Evolutionary conservation across 2,797 vertebrate species (phyloP), one percentile per base, ranked within the genome.

Genomic region (Thunnus albacares): DNA sequence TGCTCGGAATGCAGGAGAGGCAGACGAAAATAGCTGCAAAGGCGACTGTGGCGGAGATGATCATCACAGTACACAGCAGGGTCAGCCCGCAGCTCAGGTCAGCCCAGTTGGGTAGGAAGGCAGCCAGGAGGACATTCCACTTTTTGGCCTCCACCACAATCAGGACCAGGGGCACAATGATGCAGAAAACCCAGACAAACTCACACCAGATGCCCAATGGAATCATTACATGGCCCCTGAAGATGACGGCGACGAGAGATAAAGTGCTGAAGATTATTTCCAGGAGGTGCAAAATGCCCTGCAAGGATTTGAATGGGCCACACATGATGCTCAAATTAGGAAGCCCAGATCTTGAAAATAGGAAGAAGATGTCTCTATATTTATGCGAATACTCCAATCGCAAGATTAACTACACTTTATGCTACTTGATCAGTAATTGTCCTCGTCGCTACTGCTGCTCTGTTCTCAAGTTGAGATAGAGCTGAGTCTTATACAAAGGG

Each of bases 121-220:
- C 3, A 0, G 14, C 26, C 60, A 90, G 66, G 13, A 90, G 66
- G 0, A 80, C 8, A 22, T 85, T 52, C 61, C 91, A 51, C 65
- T 65, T 73, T 13, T 64, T 85, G 67, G 90, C 63, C 86, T 96
- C 95, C 71, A 95, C 3, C 26, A 94, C 13, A 3, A 90, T 59
- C 38, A 96, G 84, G 41, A 94, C 72, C 59, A 95, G 3, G 0
- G 95, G 93, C 51, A 96, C 38, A 0, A 14, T 0, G 5, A 95
- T 89, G 71, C 94, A 95, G 69, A 96, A 92, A 41, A 93, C 87
- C 96, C 96, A 96, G 0, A 93, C 93, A 20, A 96, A 96, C 93
- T 96, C 94, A 33, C 95, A 95, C 95, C 96, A 96, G 0, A 88
- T 57, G 0, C 95, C 94, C 0, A 89, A 95, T 0, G 89, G 2